Evolutionary conservation across 2,113 vertebrate genomes (phyloP).

Genomic region (Euleptes europaea): DNA sequence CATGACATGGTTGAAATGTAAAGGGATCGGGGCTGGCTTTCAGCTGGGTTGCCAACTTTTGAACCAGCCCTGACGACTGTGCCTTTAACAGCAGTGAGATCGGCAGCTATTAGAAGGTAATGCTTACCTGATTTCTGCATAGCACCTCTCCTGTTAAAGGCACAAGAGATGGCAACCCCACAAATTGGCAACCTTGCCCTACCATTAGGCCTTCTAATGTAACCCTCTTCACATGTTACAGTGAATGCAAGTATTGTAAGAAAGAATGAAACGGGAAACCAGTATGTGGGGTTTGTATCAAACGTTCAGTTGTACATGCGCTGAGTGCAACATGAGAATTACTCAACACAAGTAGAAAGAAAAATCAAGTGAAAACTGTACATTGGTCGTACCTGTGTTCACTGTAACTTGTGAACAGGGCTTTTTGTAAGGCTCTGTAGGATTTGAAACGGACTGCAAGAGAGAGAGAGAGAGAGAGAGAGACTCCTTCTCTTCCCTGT

Average conservation of each 20-base stretch:
- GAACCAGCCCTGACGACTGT: neutral
- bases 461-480: neutral
- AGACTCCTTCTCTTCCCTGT: neutral
- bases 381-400: too few relatives aligned
- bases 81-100: neutral
- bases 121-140: neutral
- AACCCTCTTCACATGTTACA: too few relatives aligned
- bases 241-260: too few relatives aligned
- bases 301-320: too few relatives aligned
- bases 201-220: too few relatives aligned
- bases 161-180: neutral
- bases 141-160: neutral
- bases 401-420: neutral
- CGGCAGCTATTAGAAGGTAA: neutral
- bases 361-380: too few relatives aligned
- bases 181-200: neutral
- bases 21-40: neutral
- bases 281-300: too few relatives aligned
- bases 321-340: too few relatives aligned
- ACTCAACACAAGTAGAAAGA: too few relatives aligned
- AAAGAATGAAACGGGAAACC: too few relatives aligned
- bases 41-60: neutral
- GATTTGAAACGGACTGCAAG: neutral
- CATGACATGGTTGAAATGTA: too few relatives aligned
- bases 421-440: neutral